These are phyloP conservation scores for Drosophila flavopinicola DNA, from an alignment of 2,888 invertebrate species.

Conservation along the genomic window DNA sequence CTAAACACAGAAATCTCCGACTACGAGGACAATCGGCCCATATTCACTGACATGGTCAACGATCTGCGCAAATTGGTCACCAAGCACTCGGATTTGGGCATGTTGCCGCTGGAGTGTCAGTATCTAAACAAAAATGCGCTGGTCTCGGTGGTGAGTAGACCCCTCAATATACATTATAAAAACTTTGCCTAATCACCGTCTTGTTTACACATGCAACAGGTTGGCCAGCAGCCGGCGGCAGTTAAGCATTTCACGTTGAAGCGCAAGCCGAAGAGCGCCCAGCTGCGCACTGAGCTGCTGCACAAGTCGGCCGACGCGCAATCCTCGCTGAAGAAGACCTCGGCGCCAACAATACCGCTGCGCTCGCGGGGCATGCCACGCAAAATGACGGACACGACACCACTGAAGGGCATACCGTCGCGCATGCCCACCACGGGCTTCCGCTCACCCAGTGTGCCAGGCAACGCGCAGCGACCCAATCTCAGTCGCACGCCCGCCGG, in stretches of 20 bases:
- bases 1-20: constrained; percentile 95
- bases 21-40: constrained; percentile 94
- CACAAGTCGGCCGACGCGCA: constrained; percentile 96
- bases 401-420: constrained; percentile 95
- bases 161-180: too few relatives aligned
- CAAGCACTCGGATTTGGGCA: constrained; percentile 93
- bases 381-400: constrained; percentile 98
- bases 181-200: too few relatives aligned
- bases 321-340: constrained; percentile 93
- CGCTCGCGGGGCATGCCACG: constrained; percentile 95
- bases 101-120: constrained; percentile 97
- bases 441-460: constrained; percentile 84
- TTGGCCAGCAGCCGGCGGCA: constrained; percentile 92
- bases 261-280: constrained; percentile 97
- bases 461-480: constrained; percentile 85
- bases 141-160: constrained; percentile 91
- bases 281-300: constrained; percentile 93
- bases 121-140: constrained; percentile 97
- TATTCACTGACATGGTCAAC: constrained; percentile 94
- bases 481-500: constrained; percentile 88
- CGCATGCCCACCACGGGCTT: constrained; percentile 89
- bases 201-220: constrained; percentile 84
- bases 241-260: constrained; percentile 96
- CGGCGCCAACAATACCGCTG: constrained; percentile 94
- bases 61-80: constrained; percentile 92